Evolutionary conservation across 2,113 vertebrate genomes (phyloP), one percentile per base, ranked within the genome.

Genomic region (Megaceryle torquata): DNA sequence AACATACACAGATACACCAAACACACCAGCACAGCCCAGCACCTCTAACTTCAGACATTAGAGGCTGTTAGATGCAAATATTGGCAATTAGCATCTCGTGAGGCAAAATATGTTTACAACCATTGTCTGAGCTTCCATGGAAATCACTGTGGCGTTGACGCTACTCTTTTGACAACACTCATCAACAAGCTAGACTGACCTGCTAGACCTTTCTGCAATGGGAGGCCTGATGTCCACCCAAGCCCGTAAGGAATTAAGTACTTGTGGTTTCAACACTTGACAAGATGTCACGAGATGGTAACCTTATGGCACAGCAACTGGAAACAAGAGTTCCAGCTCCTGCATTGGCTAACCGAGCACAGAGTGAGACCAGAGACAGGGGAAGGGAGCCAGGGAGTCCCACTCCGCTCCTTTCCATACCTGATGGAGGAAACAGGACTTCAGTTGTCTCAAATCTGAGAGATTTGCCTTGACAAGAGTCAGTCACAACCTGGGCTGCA

Each of bases 41-140:
- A 76, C 46, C 71, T 46, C 8, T 17, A 77, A 50, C 88, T 86
- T 54, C 0, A 56, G 61, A 31, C 44, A 20, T 53, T 26, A 37
- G 43, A 60, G 85, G 71, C 48, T 93, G 39, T 57, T 56, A 31
- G 2, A 78, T 68, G 88, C 31, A 93, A 95, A 88, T 43, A 35
- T 33, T 72, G 44, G 31, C 86, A 69, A 74, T 89, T 69, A 89
- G 13, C 28, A 20, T 35, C 64, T 86, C 5, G 10, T 4, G 39
- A 92, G 53, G 53, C 65, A 81, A 80, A 93, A n/a, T 22, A 44
- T 68, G 83, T 71, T 84, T 39, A 39, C 6, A 84, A 13, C 10
- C 69, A 43, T 90, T 70, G 86, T 28, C 72, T n/a, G 26, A 92
- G 92, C 92, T 86, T 46, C 72, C 90, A 88, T 19, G 54, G 67